Evolutionary conservation across 2,888 invertebrate genomes (phyloP), one percentile per base, ranked within the genome.

Genomic region (Capitulum mitella): DNA sequence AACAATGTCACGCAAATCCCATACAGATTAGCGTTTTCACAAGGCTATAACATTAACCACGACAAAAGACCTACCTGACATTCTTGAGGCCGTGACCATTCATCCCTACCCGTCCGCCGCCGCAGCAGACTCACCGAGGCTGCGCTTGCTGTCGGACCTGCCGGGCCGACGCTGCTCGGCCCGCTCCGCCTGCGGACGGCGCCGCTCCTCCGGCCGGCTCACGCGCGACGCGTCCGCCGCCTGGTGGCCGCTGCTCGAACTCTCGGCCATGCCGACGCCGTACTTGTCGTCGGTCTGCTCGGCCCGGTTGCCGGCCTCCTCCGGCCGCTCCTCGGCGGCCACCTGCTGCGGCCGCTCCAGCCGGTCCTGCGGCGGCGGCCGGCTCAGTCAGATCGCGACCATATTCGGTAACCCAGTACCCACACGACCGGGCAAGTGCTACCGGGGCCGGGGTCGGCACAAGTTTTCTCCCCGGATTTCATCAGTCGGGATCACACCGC

Each of bases 41-140:
- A n/a, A n/a, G n/a, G n/a, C n/a, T n/a, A n/a, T n/a, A n/a, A n/a
- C n/a, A n/a, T n/a, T n/a, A n/a, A n/a, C n/a, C n/a, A n/a, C n/a
- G n/a, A n/a, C n/a, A n/a, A n/a, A n/a, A n/a, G n/a, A n/a, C n/a
- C n/a, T n/a, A n/a, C n/a, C n/a, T n/a, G n/a, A n/a, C n/a, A n/a
- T n/a, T n/a, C n/a, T n/a, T n/a, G n/a, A n/a, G n/a, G n/a, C n/a
- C n/a, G n/a, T n/a, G n/a, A n/a, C n/a, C n/a, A n/a, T n/a, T n/a
- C n/a, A n/a, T n/a, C n/a, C n/a, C n/a, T 12, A 43, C 6, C 43
- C 43, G 43, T n/a, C 43, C 58, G 29, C 89, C 48, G 90, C 85
- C 1, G 89, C 88, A 5, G 6, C 6, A 5, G 43, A 86, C 32
- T 89, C 54, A 89, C 85, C 80, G 90, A 90, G 82, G 92, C 92